Evolutionary conservation across 1,140 invertebrate species (phyloP).

Genomic region (Pygmarrhopalites habei): DNA sequence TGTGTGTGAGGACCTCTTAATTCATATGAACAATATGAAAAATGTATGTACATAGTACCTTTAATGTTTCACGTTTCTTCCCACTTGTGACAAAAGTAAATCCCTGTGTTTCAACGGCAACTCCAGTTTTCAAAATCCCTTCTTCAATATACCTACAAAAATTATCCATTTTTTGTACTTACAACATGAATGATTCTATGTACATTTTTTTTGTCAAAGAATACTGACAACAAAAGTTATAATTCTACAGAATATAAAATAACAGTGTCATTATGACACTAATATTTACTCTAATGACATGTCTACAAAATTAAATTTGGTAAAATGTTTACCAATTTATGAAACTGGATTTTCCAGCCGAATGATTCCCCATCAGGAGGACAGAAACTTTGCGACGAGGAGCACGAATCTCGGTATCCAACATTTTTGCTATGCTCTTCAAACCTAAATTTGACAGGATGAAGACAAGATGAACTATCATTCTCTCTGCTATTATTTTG

Average conservation of each 20-base stretch:
- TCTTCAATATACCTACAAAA: conserved; percentile 55
- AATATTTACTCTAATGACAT: too few species aligned
- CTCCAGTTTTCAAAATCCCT: conserved; percentile 55
- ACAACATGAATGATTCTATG: too few species aligned
- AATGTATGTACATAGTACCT: too few species aligned
- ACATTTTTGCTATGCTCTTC: conserved; percentile 49
- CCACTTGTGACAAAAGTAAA: conserved; percentile 55
- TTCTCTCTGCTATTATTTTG: too few species aligned
- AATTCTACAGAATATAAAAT: conserved; percentile 5
- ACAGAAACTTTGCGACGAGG: conserved; percentile 56
- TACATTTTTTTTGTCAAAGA: too few species aligned
- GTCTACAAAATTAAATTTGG: too few species aligned
- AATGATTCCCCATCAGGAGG: conserved; percentile 57
- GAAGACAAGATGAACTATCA: too few species aligned
- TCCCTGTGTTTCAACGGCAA: conserved; percentile 58
- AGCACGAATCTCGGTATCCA: conserved; percentile 49
- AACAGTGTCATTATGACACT: too few species aligned
- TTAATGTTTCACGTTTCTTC: conserved; percentile 52
- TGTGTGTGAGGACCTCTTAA: too few species aligned
- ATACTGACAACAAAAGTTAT: conserved; percentile 1
- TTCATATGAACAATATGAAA: too few species aligned
- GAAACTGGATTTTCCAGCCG: conserved; percentile 58
- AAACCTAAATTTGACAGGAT: conserved; percentile 46
- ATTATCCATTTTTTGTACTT: not conserved
- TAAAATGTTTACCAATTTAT: conserved; percentile 57